A percentile compares a stretch with the other conserved stretches of the same genome.
These are phyloP conservation scores for Tenthredo distinguenda DNA, from an alignment of 2,888 invertebrate genomes.

Conservation along the genomic window DNA sequence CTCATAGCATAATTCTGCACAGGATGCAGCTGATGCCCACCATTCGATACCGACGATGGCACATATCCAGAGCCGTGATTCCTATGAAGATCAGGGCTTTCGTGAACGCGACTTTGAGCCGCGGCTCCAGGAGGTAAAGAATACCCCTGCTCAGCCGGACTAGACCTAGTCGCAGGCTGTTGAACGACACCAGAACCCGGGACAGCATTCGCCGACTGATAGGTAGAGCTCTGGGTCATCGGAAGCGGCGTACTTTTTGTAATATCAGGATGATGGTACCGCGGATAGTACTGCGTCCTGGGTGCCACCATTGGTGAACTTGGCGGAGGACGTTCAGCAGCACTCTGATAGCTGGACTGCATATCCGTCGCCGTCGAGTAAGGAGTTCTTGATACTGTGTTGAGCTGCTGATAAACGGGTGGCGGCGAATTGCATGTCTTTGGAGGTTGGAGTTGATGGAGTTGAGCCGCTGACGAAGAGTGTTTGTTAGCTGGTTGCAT, in stretches of 20 bases:
- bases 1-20: slow-evolving; percentile 52
- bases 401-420: slow-evolving; percentile 72
- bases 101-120: slow-evolving; percentile 49
- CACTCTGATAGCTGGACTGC: slow-evolving; percentile 47
- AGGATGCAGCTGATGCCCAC: slow-evolving; percentile 13
- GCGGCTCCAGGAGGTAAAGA: slow-evolving; percentile 54
- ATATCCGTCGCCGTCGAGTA: slow-evolving; percentile 64
- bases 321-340: slow-evolving; percentile 56
- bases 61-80: slow-evolving; percentile 12
- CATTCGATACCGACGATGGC: slow-evolving; percentile 16
- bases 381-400: slow-evolving; percentile 67
- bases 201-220: slow-evolving; percentile 72
- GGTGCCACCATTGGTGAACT: slow-evolving; percentile 63
- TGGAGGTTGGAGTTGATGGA: slow-evolving; percentile 68
- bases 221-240: slow-evolving; percentile 69
- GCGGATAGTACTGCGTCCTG: slow-evolving; percentile 74
- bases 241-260: slow-evolving; percentile 73
- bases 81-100: slow-evolving; percentile 38
- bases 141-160: slow-evolving; percentile 63
- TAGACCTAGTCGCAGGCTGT: slow-evolving; percentile 65
- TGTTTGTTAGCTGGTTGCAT: slow-evolving; percentile 70
- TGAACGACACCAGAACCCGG: slow-evolving; percentile 70
- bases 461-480: slow-evolving; percentile 61
- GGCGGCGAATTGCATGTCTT: slow-evolving; percentile 66
- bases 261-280: slow-evolving; percentile 74